Percentiles rank a stretch among this genome's conserved stretches.
Evolutionary conservation across 1,140 invertebrate species (phyloP).

Genomic region (Carcinoscorpius rotundicauda): DNA sequence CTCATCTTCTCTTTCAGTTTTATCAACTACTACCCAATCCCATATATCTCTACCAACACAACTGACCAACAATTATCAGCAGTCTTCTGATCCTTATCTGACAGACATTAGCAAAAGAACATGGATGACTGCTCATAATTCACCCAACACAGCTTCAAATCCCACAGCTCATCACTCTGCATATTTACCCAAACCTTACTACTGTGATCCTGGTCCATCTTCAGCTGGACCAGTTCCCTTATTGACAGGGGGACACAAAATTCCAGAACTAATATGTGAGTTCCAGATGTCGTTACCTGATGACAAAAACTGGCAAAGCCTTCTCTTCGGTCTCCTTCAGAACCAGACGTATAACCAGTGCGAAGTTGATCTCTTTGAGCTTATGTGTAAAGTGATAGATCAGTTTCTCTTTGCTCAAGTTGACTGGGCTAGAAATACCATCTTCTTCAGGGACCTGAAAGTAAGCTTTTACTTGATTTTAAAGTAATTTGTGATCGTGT

Average conservation of each 20-base stretch:
- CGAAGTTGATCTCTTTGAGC: constrained; percentile 89
- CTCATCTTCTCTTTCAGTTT: constrained; percentile 12
- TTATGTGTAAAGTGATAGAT: constrained; percentile 95
- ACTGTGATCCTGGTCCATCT: not conserved
- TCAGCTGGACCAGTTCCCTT: not conserved
- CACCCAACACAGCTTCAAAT: not conserved
- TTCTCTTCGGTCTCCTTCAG: constrained; percentile 72
- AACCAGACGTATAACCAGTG: constrained; percentile 93
- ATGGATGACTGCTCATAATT: too few species aligned
- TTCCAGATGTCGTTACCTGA: constrained; percentile 70
- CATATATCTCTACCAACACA: too few species aligned
- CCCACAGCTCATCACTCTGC: not conserved
- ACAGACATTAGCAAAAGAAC: too few species aligned
- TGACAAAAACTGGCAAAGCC: constrained; percentile 87
- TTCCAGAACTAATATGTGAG: constrained; percentile 72
- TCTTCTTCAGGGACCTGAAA: constrained; percentile 95
- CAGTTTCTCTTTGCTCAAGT: constrained; percentile 95
- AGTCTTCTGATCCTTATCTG: too few species aligned
- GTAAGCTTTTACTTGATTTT: constrained; percentile 42
- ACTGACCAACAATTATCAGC: too few species aligned
- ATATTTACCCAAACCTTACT: constrained; percentile 18
- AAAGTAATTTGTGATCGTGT: too few species aligned
- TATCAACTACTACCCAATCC: constrained; percentile 1
- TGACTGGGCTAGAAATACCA: constrained; percentile 91
- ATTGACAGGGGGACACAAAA: not conserved